phyloP scores from a whole-genome alignment of 2,888 invertebrate genomes.

The Tanytarsus gracilentus region DNA sequence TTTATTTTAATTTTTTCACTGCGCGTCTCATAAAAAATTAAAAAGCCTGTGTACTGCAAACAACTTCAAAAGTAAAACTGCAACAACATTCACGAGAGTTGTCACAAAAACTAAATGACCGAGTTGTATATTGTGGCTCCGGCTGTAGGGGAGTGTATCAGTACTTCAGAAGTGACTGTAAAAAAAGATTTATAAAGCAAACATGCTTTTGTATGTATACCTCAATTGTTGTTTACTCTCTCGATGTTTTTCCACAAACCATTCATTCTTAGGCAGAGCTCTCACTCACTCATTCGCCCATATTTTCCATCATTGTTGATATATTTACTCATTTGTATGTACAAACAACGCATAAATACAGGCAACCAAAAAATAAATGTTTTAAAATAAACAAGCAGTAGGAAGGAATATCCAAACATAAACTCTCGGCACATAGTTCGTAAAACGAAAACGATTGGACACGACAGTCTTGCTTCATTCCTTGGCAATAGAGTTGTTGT shows the following conservation, averaged over 20 bases:
- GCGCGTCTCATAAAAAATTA: too few relatives aligned
- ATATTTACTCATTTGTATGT: neutral
- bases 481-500: neutral
- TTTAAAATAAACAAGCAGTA: slow-evolving; percentile 7
- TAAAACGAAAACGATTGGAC: slow-evolving; percentile 20
- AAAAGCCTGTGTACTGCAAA: neutral
- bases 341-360: neutral
- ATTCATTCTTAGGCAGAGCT: neutral
- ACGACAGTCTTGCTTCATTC: neutral
- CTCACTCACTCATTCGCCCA: too few relatives aligned
- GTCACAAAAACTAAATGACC: slow-evolving; percentile 20
- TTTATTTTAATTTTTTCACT: neutral
- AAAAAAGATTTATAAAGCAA: neutral
- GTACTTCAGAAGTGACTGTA: neutral
- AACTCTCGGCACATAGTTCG: slow-evolving; percentile 4
- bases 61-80: slow-evolving; percentile 26
- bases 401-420: slow-evolving; percentile 6
- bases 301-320: neutral
- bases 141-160: neutral
- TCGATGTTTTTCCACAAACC: slow-evolving; percentile 18
- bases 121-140: slow-evolving; percentile 26
- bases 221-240: slow-evolving; percentile 18
- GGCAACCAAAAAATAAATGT: too few relatives aligned
- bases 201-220: neutral
- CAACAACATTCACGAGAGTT: slow-evolving; percentile 24